A percentile compares a stretch with the other conserved stretches of the same genome.
Evolutionary conservation across 1,140 invertebrate genomes (phyloP).

Genomic region (Aricia agestis): DNA sequence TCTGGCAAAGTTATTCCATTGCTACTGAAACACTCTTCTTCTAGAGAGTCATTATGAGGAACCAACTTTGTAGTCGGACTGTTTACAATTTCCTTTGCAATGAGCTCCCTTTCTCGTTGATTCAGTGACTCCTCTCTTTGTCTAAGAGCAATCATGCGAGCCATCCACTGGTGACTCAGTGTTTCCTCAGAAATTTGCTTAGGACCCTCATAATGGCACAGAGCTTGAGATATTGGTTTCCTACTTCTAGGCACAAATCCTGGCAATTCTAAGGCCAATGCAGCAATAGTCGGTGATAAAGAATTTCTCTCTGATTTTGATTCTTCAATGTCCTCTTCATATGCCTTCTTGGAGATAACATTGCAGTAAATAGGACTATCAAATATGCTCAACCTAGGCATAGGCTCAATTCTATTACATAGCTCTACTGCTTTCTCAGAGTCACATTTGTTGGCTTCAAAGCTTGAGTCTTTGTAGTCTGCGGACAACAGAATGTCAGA

Average conservation of each 20-base stretch:
- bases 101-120: slow-evolving; percentile 64
- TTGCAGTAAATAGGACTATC: slow-evolving; percentile 60
- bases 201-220: slow-evolving; percentile 50
- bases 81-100: slow-evolving; percentile 64
- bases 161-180: slow-evolving; percentile 69
- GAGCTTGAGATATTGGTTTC: slow-evolving; percentile 48
- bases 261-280: slow-evolving; percentile 67
- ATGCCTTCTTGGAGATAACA: slow-evolving; percentile 42
- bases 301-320: slow-evolving; percentile 30
- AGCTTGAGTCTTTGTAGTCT: slow-evolving; percentile 36
- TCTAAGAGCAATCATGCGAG: slow-evolving; percentile 57
- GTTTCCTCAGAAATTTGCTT: slow-evolving; percentile 65
- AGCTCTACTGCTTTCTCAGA: slow-evolving; percentile 62
- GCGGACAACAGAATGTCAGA: slow-evolving; percentile 46
- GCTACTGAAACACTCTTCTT: slow-evolving; percentile 29
- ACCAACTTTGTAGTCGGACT: slow-evolving; percentile 49
- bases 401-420: slow-evolving; percentile 45
- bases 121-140: slow-evolving; percentile 68
- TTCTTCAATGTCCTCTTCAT: slow-evolving; percentile 31
- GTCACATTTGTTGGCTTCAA: slow-evolving; percentile 59
- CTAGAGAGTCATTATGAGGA: slow-evolving; percentile 34
- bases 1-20: slow-evolving; percentile 69
- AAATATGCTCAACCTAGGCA: slow-evolving; percentile 41
- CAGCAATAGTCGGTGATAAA: slow-evolving; percentile 64
- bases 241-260: slow-evolving; percentile 67